Base-by-base conservation (phyloP, 2,888 invertebrate genomes). In the Polymixis flavicincta region DNA sequence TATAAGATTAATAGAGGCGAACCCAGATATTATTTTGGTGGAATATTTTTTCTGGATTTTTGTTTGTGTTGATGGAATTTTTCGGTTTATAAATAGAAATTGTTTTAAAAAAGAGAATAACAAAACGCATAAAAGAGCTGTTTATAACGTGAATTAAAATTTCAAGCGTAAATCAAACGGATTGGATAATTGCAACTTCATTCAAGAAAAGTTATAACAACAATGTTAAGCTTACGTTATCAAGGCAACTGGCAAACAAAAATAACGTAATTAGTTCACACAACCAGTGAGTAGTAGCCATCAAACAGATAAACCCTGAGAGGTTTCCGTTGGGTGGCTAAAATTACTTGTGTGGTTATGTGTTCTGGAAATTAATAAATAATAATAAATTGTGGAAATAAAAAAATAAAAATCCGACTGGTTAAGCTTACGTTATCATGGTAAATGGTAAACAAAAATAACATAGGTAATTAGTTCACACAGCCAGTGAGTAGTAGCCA, bases 1-100 rank as follows among this genome's bases (percentile, higher is more conserved):
- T 73, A 61, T 69, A 59, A 69, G 32, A 73, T 69, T 65, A 71
- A 60, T 71, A 52, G 22, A 65, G 55, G 13, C 37, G 25, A 65
- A 77, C 17, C 32, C 45, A 42, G 11, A 48, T 74, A 17, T 60
- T 63, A 80, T 28, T 55, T n/a, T 61, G 6, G 0, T 52, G 9
- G 19, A 8, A 25, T 52, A 65, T 71, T 32, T 32, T 55, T 11
- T 11, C 3, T 14, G 32, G 8, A 19, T 19, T 32, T 22, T 54
- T 74, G 1, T n/a, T 55, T 22, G 2, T 22, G 3, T 59, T 64
- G 5, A 19, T 57, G 25, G 17, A 28, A 2, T 65, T 57, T 28
- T 28, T 37, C 9, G 25, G 17, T 48, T 52, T 11, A 48, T 11
- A 11, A 25, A 48, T 74, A 61, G 32, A 73, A 59, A 42, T 11